Conservation (phyloP, 2,888 invertebrate genomes). For the Eupithecia inturbata region DNA sequence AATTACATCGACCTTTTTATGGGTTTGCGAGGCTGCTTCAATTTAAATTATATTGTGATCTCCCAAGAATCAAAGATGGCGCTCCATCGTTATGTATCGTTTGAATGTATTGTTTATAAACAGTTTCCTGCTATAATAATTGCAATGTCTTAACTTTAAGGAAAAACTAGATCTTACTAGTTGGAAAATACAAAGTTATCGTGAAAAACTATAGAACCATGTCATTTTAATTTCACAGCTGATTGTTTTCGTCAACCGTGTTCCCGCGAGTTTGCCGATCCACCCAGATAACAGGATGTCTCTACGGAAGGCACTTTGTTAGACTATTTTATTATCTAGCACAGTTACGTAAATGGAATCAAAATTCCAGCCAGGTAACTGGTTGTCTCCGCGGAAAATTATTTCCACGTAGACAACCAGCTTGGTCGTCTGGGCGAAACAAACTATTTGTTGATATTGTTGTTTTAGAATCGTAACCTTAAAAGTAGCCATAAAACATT, state of each 20-base stretch:
- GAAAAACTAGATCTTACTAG: background rate
- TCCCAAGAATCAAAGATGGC: background rate
- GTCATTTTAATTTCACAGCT: background rate
- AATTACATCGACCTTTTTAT: constrained; percentile 41
- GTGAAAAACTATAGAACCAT: background rate
- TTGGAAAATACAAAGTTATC: background rate
- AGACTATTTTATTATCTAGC: too few relatives aligned
- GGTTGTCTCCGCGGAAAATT: too few relatives aligned
- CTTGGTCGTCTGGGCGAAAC: too few relatives aligned
- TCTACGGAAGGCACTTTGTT: too few relatives aligned
- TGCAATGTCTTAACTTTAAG: background rate
- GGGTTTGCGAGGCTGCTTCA: constrained; percentile 29
- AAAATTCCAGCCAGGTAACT: too few relatives aligned
- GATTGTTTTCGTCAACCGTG: background rate
- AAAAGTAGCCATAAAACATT: constrained; percentile 5
- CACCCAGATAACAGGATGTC: too few relatives aligned
- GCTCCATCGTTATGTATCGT: background rate
- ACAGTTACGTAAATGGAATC: too few relatives aligned
- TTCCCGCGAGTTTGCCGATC: background rate
- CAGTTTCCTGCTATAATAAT: background rate
- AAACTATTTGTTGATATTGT: background rate
- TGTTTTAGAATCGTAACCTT: background rate
- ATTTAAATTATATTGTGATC: constrained; percentile 32
- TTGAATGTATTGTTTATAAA: background rate
- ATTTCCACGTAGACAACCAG: too few relatives aligned